Conservation (phyloP, 2,888 invertebrate species). For the Hofmannophila pseudospretella region DNA sequence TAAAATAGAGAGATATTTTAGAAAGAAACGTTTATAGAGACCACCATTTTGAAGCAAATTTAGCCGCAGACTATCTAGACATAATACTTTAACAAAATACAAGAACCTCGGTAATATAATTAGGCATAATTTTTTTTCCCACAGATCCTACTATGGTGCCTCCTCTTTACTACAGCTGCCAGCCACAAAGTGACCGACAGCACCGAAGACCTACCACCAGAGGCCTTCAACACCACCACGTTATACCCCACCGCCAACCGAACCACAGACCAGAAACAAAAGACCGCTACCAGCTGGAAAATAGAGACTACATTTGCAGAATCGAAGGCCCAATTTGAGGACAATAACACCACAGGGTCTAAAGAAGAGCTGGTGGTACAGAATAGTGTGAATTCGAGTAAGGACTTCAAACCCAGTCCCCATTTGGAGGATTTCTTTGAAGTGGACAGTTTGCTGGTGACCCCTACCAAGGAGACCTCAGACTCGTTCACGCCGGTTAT, state of each 20-base stretch:
- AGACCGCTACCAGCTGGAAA: conserved; percentile 39
- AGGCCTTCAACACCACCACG: conserved; percentile 42
- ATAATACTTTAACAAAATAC: no score
- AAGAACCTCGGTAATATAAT: no score
- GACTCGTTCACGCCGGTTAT: conserved; percentile 26
- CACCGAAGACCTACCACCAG: conserved; percentile 27
- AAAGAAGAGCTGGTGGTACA: conserved; percentile 20
- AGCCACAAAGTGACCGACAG: conserved; percentile 31
- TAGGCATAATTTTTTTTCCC: no score
- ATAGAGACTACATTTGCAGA: conserved; percentile 40
- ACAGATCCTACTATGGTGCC: conserved; percentile 36
- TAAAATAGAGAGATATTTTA: no score
- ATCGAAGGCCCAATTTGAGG: conserved; percentile 25
- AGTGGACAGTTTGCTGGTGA: conserved; percentile 47
- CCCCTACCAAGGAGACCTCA: conserved; percentile 25
- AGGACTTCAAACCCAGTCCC: conserved; percentile 72
- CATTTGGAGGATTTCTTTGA: conserved; percentile 68
- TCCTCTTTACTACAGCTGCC: conserved; percentile 24
- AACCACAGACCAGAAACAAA: conserved; percentile 12
- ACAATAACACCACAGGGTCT: conserved; percentile 21
- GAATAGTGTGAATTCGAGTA: conserved; percentile 25
- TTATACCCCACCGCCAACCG: conserved; percentile 43
- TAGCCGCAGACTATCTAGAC: no score
- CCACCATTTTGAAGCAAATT: no score
- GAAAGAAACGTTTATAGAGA: no score